A percentile compares a stretch with the other conserved stretches of the same genome.
phyloP scores from a whole-genome alignment of 2,888 invertebrate species.

The Physocephala rufipes region DNA sequence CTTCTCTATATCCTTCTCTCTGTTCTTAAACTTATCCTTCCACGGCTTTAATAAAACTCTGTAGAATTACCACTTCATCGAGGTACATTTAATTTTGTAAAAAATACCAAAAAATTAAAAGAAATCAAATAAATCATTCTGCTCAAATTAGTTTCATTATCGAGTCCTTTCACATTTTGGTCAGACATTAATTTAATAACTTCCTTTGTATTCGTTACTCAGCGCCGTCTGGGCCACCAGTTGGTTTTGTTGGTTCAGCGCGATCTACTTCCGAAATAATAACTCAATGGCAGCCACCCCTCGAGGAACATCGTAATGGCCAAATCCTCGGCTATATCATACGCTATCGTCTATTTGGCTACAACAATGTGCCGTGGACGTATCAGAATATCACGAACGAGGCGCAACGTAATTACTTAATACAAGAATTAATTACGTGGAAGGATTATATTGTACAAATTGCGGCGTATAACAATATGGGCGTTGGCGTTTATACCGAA shows the following conservation, averaged over 20 bases:
- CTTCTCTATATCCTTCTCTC: conserved; percentile 49
- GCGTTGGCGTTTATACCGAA: conserved; percentile 91
- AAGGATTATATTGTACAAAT: conserved; percentile 97
- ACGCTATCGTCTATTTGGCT: conserved; percentile 89
- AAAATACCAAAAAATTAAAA: conserved; percentile 11
- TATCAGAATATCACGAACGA: conserved; percentile 92
- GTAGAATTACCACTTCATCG: conserved; percentile 66
- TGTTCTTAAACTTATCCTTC: conserved; percentile 41
- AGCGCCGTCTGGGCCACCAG: conserved; percentile 97
- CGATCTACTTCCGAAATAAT: conserved; percentile 94
- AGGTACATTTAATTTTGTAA: conserved; percentile 57
- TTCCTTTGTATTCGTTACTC: conserved; percentile 39
- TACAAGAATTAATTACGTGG: conserved; percentile 95
- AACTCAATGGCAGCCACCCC: conserved; percentile 96
- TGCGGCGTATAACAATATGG: conserved; percentile 96
- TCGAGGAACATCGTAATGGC: conserved; percentile 94
- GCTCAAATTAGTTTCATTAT: conserved; percentile 1
- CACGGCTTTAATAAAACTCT: conserved; percentile 54
- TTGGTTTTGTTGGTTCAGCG: conserved; percentile 93
- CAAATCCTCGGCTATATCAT: conserved; percentile 93
- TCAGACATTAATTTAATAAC: conserved; percentile 7
- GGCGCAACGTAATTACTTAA: conserved; percentile 88
- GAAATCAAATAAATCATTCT: too few species aligned
- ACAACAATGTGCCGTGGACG: conserved; percentile 92
- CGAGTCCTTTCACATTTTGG: conserved; percentile 3